These are phyloP conservation scores for Cotesia typhae DNA, from an alignment of 1,140 invertebrate genomes.

Conservation along the genomic window DNA sequence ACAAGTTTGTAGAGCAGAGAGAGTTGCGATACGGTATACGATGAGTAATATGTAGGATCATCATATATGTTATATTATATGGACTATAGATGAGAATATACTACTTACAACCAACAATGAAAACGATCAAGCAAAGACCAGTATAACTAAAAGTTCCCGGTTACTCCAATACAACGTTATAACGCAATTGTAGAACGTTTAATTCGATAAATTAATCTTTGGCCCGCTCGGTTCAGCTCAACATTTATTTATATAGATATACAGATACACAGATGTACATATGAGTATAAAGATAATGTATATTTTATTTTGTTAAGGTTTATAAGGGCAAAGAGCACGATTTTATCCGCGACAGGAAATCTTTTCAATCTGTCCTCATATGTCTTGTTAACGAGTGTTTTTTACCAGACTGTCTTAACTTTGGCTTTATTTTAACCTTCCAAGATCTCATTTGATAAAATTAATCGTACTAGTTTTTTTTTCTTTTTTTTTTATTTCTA, in stretches of 20 bases:
- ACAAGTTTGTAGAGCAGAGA: too few relatives aligned
- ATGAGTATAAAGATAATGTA: too few relatives aligned
- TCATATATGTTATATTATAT: background rate
- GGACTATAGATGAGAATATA: background rate
- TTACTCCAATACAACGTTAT: conserved; percentile 51
- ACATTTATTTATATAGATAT: too few relatives aligned
- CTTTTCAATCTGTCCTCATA: conserved; percentile 64
- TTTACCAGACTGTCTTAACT: conserved; percentile 43
- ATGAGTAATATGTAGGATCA: background rate
- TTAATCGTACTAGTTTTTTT: conserved; percentile 9
- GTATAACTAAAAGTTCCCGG: conserved; percentile 34
- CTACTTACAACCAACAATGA: conserved; percentile 1
- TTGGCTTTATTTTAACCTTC: background rate
- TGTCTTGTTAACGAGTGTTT: conserved; percentile 62
- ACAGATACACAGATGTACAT: too few relatives aligned
- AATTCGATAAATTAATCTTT: conserved; percentile 64
- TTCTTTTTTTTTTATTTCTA: background rate
- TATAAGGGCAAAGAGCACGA: conserved; percentile 48
- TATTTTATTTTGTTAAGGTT: conserved; percentile 42
- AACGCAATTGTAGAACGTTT: conserved; percentile 59
- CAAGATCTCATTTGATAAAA: background rate
- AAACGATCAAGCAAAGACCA: conserved; percentile 23
- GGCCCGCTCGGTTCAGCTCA: conserved; percentile 42
- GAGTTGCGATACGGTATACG: background rate
- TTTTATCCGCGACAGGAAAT: conserved; percentile 61